phyloP scores from a whole-genome alignment of 2,888 invertebrate species.

The Napeogenes inachia region DNA sequence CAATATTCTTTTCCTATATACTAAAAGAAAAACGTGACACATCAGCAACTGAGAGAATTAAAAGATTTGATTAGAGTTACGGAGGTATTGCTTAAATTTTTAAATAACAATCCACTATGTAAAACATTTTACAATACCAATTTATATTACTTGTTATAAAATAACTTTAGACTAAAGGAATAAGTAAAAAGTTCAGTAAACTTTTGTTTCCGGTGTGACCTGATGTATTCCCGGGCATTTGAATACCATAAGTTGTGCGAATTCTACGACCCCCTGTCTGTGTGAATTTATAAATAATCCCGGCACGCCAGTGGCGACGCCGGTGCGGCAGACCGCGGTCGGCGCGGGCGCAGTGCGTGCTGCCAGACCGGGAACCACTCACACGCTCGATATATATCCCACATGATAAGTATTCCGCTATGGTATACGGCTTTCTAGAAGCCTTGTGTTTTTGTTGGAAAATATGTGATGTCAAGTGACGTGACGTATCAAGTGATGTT shows the following conservation, averaged over 20 bases:
- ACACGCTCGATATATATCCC: constrained; percentile 36
- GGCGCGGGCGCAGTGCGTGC: constrained; percentile 72
- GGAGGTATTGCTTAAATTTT: no score
- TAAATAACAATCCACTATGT: no score
- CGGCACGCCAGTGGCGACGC: constrained; percentile 74
- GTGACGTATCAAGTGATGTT: constrained; percentile 13
- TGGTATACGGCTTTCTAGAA: constrained; percentile 8
- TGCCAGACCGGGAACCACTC: constrained; percentile 59
- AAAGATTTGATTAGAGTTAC: not conserved
- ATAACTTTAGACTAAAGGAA: constrained; percentile 23
- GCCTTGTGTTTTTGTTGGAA: constrained; percentile 8
- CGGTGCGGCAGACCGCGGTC: constrained; percentile 73
- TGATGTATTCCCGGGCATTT: constrained; percentile 58
- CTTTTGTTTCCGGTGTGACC: constrained; percentile 60
- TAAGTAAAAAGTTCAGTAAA: constrained; percentile 17
- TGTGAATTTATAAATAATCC: constrained; percentile 76
- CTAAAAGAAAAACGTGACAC: not conserved
- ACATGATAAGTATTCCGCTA: constrained; percentile 21
- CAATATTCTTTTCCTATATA: not conserved
- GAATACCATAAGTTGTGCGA: constrained; percentile 68
- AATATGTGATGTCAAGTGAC: constrained; percentile 22
- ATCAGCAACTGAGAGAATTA: not conserved
- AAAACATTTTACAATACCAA: not conserved
- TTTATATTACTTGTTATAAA: not conserved
- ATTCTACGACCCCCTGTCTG: constrained; percentile 76